Base-by-base conservation (phyloP, 2,113 vertebrate genomes). In the Felis chaus region DNA sequence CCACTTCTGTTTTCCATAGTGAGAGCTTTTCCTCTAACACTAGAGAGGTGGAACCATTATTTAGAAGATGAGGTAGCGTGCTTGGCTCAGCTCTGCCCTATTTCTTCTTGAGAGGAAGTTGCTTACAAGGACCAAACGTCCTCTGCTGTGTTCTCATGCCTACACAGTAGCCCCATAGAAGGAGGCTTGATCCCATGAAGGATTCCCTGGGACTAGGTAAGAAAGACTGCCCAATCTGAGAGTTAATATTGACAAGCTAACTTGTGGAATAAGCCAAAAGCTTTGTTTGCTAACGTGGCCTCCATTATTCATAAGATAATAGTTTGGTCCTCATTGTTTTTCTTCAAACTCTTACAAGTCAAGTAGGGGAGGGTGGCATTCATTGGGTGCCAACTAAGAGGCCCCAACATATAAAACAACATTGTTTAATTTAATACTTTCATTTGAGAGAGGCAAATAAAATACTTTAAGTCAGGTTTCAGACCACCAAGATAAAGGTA, bases 391-490 rank as follows among this genome's bases (percentile, higher is more conserved):
- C 65, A 86, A 91, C 55, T 82, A 14, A 74, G 18, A 92, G 84
- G 53, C 16, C 53, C 11, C 66, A 82, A 74, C 21, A 45, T 63
- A 74, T 33, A 50, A 88, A 74, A 74, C 16, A 57, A 87, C 39
- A 63, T 18, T 53, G 27, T 78, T 82, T 45, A 55, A 53, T 66
- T 36, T 82, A 93, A 76, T 36, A 50, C 25, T 93, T 41, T 81
- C 41, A n/a, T 74, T 83, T 68, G 29, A 96, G 31, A 76, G 76
- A 82, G 36, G 76, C 12, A n/a, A 93, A 68, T 89, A 36, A 93
- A 83, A 93, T 83, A 66, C n/a, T 68, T 0, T 18, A 82, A 74
- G 36, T 68, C 45, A 74, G 33, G 7, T 25, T 82, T 68, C 25
- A 18, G n/a, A 50, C 33, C 31, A 31, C 12, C 33, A 39, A 89